Evolutionary conservation across 2,888 invertebrate genomes (phyloP).

Genomic region (Ichneumoninae sp.): DNA sequence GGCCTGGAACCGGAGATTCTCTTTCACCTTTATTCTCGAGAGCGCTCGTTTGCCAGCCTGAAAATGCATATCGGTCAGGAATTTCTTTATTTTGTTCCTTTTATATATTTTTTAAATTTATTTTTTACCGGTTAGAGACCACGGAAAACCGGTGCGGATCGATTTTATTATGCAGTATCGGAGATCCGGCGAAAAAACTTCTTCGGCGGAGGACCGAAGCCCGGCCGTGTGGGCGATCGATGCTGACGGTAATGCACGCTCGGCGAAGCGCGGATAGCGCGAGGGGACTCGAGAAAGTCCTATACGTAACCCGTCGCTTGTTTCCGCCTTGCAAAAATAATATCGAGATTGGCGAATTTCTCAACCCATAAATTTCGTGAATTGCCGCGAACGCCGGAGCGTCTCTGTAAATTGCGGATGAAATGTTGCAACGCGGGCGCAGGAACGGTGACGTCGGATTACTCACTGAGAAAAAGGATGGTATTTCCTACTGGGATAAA

Average conservation of each 20-base stretch:
- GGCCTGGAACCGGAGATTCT: slow-evolving; percentile 14
- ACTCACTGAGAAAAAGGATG: too few relatives aligned
- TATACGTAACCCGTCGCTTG: not conserved
- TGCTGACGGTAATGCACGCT: slow-evolving; percentile 19
- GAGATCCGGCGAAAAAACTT: slow-evolving; percentile 11
- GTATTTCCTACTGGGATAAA: too few relatives aligned
- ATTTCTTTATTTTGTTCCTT: slow-evolving; percentile 17
- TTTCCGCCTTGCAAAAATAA: not conserved
- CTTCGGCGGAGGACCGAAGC: slow-evolving; percentile 1
- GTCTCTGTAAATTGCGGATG: not conserved
- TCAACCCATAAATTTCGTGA: not conserved
- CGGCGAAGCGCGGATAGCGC: not conserved
- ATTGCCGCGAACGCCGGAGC: not conserved
- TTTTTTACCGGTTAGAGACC: not conserved
- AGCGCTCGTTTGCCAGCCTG: not conserved
- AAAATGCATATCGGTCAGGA: slow-evolving; percentile 47
- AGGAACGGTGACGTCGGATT: not conserved
- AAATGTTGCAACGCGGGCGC: not conserved
- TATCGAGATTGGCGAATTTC: not conserved
- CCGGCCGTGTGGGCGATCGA: not conserved
- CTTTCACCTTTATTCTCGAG: slow-evolving; percentile 18
- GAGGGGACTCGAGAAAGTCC: not conserved
- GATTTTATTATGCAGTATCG: slow-evolving; percentile 38
- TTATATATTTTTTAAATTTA: not conserved
- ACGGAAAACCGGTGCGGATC: slow-evolving; percentile 2